Percentiles rank a stretch among this genome's conserved stretches.
Conservation (phyloP, 2,113 vertebrate species). For the Motacilla tschutschensis region DNA sequence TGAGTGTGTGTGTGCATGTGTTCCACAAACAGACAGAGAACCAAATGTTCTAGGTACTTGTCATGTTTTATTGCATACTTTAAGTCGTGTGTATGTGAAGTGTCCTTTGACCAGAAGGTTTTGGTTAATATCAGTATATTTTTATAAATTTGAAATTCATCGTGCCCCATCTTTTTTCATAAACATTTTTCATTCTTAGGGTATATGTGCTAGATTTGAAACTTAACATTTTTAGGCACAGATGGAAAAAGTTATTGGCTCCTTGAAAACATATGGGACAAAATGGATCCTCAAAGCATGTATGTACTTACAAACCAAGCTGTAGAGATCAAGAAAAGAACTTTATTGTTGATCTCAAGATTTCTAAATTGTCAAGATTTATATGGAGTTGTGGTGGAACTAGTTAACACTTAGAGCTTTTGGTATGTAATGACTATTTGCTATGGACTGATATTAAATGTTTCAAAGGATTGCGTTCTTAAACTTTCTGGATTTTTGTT, state of each 20-base stretch:
- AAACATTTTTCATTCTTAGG: conserved; percentile 62
- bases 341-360: conserved; percentile 74
- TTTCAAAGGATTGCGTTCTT: conserved; percentile 89
- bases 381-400: conserved; percentile 80
- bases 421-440: conserved; percentile 82
- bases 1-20: conserved; percentile 34
- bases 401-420: conserved; percentile 83
- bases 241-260: conserved; percentile 72
- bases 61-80: conserved; percentile 62
- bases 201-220: conserved; percentile 69
- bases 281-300: conserved; percentile 73
- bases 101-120: conserved; percentile 70
- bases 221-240: conserved; percentile 75
- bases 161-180: conserved; percentile 67
- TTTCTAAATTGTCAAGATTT: conserved; percentile 79
- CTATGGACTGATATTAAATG: conserved; percentile 84
- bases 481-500: conserved; percentile 90
- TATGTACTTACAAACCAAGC: conserved; percentile 81
- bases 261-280: conserved; percentile 67
- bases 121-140: conserved; percentile 80
- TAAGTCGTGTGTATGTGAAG: conserved; percentile 70
- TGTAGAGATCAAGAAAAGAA: conserved; percentile 80
- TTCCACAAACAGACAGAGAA: conserved; percentile 58
- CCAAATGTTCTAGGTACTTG: conserved; percentile 63
- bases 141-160: conserved; percentile 78